Evolutionary conservation across 2,888 invertebrate species (phyloP), one percentile per base, ranked within the genome.

Genomic region (Volucella inanis): DNA sequence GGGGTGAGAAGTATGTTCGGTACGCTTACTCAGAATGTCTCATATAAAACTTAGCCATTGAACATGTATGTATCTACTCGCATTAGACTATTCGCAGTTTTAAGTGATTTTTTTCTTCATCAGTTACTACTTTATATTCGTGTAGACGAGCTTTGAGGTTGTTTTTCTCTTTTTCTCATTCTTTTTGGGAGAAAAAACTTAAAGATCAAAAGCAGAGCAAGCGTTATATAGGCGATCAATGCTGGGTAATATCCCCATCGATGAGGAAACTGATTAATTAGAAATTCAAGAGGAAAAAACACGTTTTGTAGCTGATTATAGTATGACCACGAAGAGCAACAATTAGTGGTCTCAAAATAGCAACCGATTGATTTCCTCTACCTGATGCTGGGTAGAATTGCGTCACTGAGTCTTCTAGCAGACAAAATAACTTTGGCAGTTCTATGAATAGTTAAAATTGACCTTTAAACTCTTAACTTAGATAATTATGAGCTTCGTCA

Each of bases 11-110:
- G 31, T 39, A 70, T 59, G 39, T 31, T 31, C 54, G 47, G 61
- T 62, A 77, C 61, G 61, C 61, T 45, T 75, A 61, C 52, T 39
- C 14, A 67, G 18, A 47, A 15, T 43, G 31, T 62, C 77, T 57
- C 38, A n/a, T 55, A 22, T 39, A 0, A 22, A 22, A 3, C 22
- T 22, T 22, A 22, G 22, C 3, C 22, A 6, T 31, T 6, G 6
- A 6, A 6, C 6, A 31, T 31, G 31, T 3, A 31, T 52, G 43
- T 68, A 14, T 41, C 2, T 43, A 22, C 18, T 22, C 18, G 18
- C 3, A 31, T 61, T n/a, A 50, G 38, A 45, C 49, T 39, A 54
- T 10, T 74, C 43, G 47, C 45, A 47, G 15, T 49, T 54, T 55
- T 22, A 12, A 18, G 15, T 59, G 57, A n/a, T 65, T 39, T 52